Evolutionary conservation across 2,113 vertebrate genomes (phyloP), one percentile per base, ranked within the genome.

Genomic region (Gambusia holbrooki): DNA sequence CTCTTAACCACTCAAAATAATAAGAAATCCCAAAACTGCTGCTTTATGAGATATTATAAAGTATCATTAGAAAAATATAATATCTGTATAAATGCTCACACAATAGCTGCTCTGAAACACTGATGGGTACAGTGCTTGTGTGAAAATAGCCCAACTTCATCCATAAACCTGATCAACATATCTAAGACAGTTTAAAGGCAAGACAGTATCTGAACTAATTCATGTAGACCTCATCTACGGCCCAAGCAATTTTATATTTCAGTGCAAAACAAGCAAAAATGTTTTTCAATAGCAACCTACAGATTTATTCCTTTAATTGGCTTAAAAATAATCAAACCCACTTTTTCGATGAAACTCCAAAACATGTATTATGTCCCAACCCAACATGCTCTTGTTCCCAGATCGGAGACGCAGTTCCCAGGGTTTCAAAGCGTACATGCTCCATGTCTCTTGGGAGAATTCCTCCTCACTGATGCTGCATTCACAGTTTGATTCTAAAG

Each of bases 211-310:
- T 61, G 4, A 40, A 2, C 12, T 9, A n/a, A 22, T 69, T 32
- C 40, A 10, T 69, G 35, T 35, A 60, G 35, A 45, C 64, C 32
- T 73, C 40, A 27, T 78, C 32, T 62, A 37, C 45, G 62, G 65
- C 69, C 7, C 37, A 62, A 65, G 69, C 27, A 66, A 45, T 77
- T 66, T 80, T 79, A 63, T 67, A 64, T 84, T 75, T 74, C 61
- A 77, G 65, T 73, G 74, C 61, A 8, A 77, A 58, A 67, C 83
- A 68, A 67, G 70, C 71, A 77, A 67, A 79, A 72, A 73, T 65
- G 22, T 0, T 66, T 76, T 85, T 29, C 68, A 40, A 78, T 42
- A 37, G 42, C 65, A 22, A 4, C 12, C 77, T 76, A 35, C 64
- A 66, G 29, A 72, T 78, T 67, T 60, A 71, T 35, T 32, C 58